These are phyloP conservation scores for Nemurella pictetii DNA, from an alignment of 2,888 invertebrate species.

Conservation along the genomic window DNA sequence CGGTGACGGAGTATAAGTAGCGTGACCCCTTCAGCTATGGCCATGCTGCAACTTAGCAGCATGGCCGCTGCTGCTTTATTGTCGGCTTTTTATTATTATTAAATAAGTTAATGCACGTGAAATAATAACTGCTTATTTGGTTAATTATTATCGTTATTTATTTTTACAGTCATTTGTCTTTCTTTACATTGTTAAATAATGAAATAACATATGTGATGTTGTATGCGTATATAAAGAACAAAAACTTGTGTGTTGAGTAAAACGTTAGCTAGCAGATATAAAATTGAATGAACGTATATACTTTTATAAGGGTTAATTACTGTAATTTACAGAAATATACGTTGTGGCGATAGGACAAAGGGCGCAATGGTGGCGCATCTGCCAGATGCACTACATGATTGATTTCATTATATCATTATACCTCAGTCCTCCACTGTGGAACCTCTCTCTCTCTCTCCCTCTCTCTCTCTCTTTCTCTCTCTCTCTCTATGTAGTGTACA, in stretches of 20 bases:
- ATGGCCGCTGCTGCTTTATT: too few relatives aligned
- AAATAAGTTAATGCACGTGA: background rate
- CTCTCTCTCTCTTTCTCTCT: too few relatives aligned
- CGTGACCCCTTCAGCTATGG: too few relatives aligned
- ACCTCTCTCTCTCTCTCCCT: too few relatives aligned
- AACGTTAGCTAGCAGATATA: background rate
- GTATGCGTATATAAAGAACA: background rate
- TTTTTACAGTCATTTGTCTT: slow-evolving; percentile 22
- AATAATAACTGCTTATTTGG: background rate
- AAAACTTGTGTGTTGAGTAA: slow-evolving; percentile 2
- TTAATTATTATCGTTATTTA: slow-evolving; percentile 30
- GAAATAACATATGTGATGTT: slow-evolving; percentile 11
- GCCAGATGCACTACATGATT: background rate
- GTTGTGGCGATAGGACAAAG: background rate
- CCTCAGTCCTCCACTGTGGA: too few relatives aligned
- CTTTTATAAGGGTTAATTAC: background rate
- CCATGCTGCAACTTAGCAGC: too few relatives aligned
- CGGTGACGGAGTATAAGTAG: background rate
- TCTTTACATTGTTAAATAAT: background rate
- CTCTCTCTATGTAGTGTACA: too few relatives aligned
- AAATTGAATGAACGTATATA: slow-evolving; percentile 1
- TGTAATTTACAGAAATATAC: background rate
- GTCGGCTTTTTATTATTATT: background rate
- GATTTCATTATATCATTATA: background rate
- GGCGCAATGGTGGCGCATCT: background rate